Evolutionary conservation across 2,113 vertebrate species (phyloP).

Genomic region (Cinclus mexicanus): DNA sequence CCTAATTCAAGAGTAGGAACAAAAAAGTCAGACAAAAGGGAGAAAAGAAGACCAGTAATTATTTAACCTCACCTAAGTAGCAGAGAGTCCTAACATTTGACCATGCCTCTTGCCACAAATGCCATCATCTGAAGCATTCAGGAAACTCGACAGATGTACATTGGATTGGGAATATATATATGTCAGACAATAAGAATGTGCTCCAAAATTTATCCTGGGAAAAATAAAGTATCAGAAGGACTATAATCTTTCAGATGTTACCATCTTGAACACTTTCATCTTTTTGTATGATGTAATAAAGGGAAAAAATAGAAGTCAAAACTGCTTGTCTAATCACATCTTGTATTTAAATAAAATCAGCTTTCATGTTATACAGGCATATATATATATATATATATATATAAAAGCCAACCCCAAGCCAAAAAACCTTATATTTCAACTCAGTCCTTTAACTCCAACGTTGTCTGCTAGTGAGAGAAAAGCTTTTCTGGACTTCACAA

Average conservation of each 20-base stretch:
- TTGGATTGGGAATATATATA: background rate
- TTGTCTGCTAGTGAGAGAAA: background rate
- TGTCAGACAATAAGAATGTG: background rate
- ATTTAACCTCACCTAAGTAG: background rate
- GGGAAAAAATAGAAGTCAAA: background rate
- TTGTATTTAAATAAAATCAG: background rate
- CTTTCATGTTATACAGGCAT: background rate
- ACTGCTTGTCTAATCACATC: background rate
- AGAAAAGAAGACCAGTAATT: background rate
- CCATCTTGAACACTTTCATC: background rate
- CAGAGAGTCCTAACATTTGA: background rate
- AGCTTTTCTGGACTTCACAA: background rate
- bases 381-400: background rate
- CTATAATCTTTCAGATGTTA: background rate
- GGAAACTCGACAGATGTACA: accelerated
- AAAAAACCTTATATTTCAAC: background rate
- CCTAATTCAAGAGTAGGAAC: background rate
- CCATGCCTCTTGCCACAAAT: background rate
- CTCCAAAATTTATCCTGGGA: background rate
- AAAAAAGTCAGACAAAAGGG: background rate
- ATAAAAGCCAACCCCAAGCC: background rate
- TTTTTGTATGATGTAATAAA: background rate
- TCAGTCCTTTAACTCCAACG: background rate
- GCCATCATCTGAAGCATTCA: background rate
- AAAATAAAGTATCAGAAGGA: background rate